A percentile compares a stretch with the other conserved stretches of the same genome.
phyloP scores from a whole-genome alignment of 2,113 vertebrate genomes.

The Corythaixoides concolor region DNA sequence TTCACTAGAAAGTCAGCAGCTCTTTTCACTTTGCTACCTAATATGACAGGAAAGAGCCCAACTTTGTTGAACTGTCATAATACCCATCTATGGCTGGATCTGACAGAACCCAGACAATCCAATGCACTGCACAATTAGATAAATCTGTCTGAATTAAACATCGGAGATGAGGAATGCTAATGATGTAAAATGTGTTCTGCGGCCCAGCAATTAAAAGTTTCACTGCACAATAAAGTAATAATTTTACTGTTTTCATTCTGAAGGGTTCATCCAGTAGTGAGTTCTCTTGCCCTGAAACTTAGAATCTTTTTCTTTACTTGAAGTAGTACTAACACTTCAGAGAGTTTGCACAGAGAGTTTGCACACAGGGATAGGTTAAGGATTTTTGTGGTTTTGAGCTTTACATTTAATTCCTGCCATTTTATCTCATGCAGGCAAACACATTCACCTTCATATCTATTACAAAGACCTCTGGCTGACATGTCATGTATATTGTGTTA shows the following conservation, averaged over 20 bases:
- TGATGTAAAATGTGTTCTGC: neutral
- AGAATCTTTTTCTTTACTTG: neutral
- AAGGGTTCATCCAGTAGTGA: neutral
- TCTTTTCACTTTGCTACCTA: constrained; percentile 52
- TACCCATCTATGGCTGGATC: neutral
- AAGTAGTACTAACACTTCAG: neutral
- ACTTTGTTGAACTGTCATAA: constrained; percentile 19
- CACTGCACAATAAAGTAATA: neutral
- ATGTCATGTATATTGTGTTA: neutral
- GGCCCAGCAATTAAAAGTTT: neutral
- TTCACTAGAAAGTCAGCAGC: constrained; percentile 74
- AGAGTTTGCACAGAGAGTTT: neutral
- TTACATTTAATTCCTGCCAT: neutral
- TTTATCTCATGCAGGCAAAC: neutral
- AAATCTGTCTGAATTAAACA: constrained; percentile 16
- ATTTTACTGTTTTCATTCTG: neutral
- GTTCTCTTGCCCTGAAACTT: neutral
- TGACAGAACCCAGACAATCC: neutral
- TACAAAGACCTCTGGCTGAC: neutral
- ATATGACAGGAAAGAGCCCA: constrained; percentile 58
- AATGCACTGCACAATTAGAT: neutral
- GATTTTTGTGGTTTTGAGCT: neutral
- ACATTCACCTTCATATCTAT: neutral
- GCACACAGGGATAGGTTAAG: neutral
- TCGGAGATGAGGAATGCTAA: neutral